A percentile compares a stretch with the other conserved stretches of the same genome.
Evolutionary conservation across 64 coral and sea anemone genomes (phyloP).

Genomic region (Pocillopora damicornis): DNA sequence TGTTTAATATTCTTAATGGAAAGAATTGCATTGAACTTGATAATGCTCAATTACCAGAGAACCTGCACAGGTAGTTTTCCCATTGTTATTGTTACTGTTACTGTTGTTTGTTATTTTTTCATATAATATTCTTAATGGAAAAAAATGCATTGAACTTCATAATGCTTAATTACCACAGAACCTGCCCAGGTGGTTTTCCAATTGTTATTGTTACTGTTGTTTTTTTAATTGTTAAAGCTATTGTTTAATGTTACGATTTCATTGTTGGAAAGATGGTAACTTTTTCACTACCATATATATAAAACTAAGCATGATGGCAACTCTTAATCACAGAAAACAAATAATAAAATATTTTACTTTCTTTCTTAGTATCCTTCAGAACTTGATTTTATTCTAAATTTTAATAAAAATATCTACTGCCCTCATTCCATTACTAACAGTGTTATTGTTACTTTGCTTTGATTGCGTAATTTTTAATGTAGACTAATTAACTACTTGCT

Average conservation of each 20-base stretch:
- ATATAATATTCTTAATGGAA: no score
- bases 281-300: no score
- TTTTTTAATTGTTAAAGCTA: neutral
- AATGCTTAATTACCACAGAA: no score
- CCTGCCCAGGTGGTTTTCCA: no score
- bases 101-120: no score
- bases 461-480: no score
- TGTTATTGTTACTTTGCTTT: constrained; percentile 16
- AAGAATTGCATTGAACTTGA: constrained; percentile 25
- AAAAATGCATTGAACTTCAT: no score
- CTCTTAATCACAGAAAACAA: constrained; percentile 32
- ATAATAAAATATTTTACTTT: constrained; percentile 27
- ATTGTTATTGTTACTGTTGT: constrained; percentile 14
- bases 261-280: constrained; percentile 31
- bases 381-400: constrained; percentile 19
- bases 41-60: constrained; percentile 13
- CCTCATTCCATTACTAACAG: constrained; percentile 17
- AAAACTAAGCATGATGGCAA: constrained; percentile 16
- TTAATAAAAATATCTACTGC: constrained; percentile 15
- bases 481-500: no score
- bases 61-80: constrained; percentile 26
- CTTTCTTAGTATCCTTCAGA: constrained; percentile 28
- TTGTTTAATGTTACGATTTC: neutral
- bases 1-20: constrained; percentile 24
- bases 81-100: constrained; percentile 7